These are phyloP conservation scores for Lapara coniferarum DNA, from an alignment of 2,888 invertebrate genomes.

Conservation along the genomic window DNA sequence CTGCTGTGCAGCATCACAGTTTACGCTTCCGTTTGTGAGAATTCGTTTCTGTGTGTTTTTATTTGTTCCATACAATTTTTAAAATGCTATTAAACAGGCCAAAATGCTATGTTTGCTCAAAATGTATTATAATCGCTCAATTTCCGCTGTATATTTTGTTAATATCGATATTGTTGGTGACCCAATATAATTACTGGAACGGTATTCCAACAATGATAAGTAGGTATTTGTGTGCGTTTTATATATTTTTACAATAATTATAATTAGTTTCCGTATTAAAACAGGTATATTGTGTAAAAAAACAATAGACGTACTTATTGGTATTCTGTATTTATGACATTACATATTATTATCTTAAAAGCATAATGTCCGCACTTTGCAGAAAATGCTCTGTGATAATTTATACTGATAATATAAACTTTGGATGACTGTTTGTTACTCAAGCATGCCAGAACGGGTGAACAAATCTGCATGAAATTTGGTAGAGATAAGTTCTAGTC, in stretches of 20 bases:
- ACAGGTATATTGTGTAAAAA: neutral
- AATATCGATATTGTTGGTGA: slow-evolving; percentile 29
- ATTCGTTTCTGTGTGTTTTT: slow-evolving; percentile 29
- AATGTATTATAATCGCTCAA: slow-evolving; percentile 51
- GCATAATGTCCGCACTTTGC: too few relatives aligned
- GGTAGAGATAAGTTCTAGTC: too few relatives aligned
- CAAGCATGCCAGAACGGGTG: too few relatives aligned
- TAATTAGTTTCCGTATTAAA: neutral
- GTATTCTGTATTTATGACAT: too few relatives aligned
- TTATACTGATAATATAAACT: too few relatives aligned
- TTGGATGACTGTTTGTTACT: too few relatives aligned
- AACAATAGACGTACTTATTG: too few relatives aligned
- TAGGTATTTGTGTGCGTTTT: neutral
- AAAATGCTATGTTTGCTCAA: slow-evolving; percentile 18
- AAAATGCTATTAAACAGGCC: slow-evolving; percentile 1
- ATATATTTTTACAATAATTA: neutral
- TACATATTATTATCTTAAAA: too few relatives aligned
- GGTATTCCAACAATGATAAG: neutral
- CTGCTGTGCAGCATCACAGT: slow-evolving; percentile 52
- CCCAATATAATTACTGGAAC: slow-evolving; percentile 9
- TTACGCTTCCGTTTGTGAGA: slow-evolving; percentile 57
- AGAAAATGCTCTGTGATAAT: too few relatives aligned
- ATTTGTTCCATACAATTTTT: neutral
- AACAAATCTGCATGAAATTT: too few relatives aligned
- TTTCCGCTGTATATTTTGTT: slow-evolving; percentile 50